Conservation (phyloP, 2,888 invertebrate species). For the Melanostoma mellinum region DNA sequence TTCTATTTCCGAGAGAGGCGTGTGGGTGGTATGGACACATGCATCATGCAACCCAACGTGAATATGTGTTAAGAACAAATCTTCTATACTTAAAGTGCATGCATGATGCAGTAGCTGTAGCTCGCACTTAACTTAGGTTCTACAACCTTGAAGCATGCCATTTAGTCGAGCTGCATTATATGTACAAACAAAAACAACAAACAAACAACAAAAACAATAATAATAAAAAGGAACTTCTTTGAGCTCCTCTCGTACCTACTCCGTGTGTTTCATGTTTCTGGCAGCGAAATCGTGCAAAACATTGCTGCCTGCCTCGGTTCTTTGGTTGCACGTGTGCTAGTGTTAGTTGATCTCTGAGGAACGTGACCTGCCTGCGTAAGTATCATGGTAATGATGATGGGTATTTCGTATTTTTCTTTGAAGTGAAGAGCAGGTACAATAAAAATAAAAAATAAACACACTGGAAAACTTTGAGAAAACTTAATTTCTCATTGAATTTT, state of each 20-base stretch:
- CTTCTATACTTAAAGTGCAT: conserved; percentile 30
- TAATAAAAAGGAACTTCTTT: not conserved
- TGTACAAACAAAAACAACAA: not conserved
- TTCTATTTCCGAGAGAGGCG: conserved; percentile 23
- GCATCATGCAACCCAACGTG: not conserved
- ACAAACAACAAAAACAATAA: not conserved
- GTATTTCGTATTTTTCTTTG: not conserved
- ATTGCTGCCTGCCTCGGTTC: conserved; percentile 26
- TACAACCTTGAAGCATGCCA: conserved; percentile 39
- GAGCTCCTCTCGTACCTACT: not conserved
- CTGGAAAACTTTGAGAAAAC: conserved; percentile 4
- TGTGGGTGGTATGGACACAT: not conserved
- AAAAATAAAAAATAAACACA: conserved; percentile 4
- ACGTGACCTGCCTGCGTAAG: conserved; percentile 36
- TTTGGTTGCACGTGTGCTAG: conserved; percentile 7
- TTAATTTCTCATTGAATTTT: conserved; percentile 51
- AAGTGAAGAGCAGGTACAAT: conserved; percentile 6
- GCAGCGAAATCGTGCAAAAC: conserved; percentile 34
- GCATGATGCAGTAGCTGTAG: conserved; percentile 32
- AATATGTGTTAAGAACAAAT: not conserved
- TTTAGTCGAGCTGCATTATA: conserved; percentile 22
- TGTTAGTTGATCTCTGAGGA: conserved; percentile 10
- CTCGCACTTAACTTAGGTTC: conserved; percentile 28
- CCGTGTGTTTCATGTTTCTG: conserved; percentile 13
- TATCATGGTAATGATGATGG: conserved; percentile 42